These are phyloP conservation scores for Muschampia staudingeri DNA, from an alignment of 2,888 invertebrate species.

Conservation along the genomic window DNA sequence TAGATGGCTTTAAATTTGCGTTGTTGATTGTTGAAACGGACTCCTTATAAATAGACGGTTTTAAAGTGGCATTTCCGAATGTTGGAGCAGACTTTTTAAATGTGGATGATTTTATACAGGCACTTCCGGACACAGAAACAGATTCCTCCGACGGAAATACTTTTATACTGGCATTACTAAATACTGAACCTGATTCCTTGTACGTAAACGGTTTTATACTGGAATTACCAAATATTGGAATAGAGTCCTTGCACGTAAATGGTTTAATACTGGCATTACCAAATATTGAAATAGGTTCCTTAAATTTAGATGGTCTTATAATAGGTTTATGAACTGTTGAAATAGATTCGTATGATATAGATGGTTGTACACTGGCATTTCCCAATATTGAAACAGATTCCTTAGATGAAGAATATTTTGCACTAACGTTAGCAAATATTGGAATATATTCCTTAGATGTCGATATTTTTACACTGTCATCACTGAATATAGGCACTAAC, in stretches of 20 bases:
- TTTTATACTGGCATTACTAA: background rate
- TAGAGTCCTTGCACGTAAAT: background rate
- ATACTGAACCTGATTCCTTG: background rate
- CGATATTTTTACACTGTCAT: background rate
- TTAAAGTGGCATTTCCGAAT: too few relatives aligned
- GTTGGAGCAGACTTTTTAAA: too few relatives aligned
- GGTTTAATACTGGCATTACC: background rate
- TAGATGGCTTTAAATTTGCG: too few relatives aligned
- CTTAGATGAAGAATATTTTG: background rate
- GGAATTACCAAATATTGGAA: background rate
- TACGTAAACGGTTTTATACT: background rate
- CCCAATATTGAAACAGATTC: background rate
- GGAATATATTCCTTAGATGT: too few relatives aligned
- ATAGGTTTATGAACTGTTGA: background rate
- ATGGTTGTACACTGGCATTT: background rate
- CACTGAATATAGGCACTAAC: background rate
- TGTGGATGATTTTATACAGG: too few relatives aligned
- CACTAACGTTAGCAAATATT: too few relatives aligned
- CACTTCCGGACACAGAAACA: too few relatives aligned
- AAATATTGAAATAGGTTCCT: background rate
- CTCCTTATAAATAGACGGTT: too few relatives aligned
- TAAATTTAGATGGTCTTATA: background rate
- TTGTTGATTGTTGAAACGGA: too few relatives aligned
- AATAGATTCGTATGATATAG: background rate
- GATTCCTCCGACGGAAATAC: too few relatives aligned